phyloP scores from a whole-genome alignment of 2,113 vertebrate genomes.

The Brachyhypopomus occidentalis region DNA sequence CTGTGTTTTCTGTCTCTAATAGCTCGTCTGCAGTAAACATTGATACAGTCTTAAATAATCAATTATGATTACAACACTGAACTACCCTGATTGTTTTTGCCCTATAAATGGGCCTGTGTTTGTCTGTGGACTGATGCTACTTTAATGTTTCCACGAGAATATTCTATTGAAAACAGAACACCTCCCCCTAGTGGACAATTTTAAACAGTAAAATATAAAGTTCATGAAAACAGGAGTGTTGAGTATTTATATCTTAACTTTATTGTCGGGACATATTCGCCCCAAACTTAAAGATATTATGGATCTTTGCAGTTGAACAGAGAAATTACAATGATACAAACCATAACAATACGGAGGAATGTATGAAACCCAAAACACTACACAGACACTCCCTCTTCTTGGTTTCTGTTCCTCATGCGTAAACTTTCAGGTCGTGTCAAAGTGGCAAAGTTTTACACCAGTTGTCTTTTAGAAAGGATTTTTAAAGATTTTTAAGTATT shows the following conservation, averaged over 20 bases:
- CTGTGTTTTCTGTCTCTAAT: too few relatives aligned
- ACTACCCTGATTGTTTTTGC: neutral
- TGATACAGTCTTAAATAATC: neutral
- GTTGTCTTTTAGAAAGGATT: neutral
- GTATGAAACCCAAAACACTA: neutral
- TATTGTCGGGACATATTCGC: neutral
- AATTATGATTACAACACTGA: neutral
- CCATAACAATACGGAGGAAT: slow-evolving; percentile 4
- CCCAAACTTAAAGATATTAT: neutral
- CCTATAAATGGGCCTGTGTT: neutral
- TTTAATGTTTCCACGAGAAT: neutral
- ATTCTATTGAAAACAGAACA: neutral
- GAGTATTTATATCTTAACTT: neutral
- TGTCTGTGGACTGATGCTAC: neutral
- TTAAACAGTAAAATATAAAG: neutral
- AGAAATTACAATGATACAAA: neutral
- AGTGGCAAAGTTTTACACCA: neutral
- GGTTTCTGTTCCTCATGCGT: slow-evolving; percentile 47
- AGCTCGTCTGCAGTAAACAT: neutral
- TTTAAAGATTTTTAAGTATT: neutral
- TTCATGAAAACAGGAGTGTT: neutral
- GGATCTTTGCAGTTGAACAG: neutral
- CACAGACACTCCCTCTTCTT: slow-evolving; percentile 18
- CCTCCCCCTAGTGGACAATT: slow-evolving; percentile 28
- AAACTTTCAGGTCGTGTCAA: neutral